These are phyloP conservation scores for Paradisaea rubra DNA, from an alignment of 2,113 vertebrate genomes.

Conservation along the genomic window DNA sequence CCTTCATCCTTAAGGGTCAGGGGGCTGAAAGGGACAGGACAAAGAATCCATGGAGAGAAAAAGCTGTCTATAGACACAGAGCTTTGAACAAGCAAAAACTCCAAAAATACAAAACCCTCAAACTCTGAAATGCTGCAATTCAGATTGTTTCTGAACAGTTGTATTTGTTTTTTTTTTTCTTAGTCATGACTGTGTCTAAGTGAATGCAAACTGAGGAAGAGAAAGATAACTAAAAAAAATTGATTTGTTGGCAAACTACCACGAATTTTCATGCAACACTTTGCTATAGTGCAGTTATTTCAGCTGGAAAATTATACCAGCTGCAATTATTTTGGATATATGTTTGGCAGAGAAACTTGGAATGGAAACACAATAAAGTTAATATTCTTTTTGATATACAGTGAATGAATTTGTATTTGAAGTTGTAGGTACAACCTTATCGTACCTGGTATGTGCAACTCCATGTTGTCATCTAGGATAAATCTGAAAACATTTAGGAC, in stretches of 20 bases:
- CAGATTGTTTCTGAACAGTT: not conserved
- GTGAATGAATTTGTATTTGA: not conserved
- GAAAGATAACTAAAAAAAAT: not conserved
- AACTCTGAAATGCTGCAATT: not conserved
- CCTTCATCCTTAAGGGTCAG: not conserved
- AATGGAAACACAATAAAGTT: not conserved
- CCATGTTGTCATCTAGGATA: not conserved
- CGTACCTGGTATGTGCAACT: not conserved
- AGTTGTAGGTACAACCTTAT: not conserved
- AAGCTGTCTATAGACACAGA: not conserved
- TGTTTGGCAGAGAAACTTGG: not conserved
- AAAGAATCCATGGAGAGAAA: not conserved
- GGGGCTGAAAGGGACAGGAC: not conserved
- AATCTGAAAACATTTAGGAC: not conserved
- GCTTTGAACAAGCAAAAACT: not conserved
- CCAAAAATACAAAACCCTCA: not conserved
- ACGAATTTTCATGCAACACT: not conserved
- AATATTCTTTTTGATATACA: not conserved
- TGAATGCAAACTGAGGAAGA: not conserved
- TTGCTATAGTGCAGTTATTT: not conserved
- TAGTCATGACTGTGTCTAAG: not conserved
- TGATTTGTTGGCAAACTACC: not conserved
- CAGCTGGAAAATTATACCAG: not conserved
- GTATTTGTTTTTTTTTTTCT: not conserved
- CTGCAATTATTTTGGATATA: not conserved